phyloP scores from a whole-genome alignment of 2,797 vertebrate species.

The Merluccius polli region DNA sequence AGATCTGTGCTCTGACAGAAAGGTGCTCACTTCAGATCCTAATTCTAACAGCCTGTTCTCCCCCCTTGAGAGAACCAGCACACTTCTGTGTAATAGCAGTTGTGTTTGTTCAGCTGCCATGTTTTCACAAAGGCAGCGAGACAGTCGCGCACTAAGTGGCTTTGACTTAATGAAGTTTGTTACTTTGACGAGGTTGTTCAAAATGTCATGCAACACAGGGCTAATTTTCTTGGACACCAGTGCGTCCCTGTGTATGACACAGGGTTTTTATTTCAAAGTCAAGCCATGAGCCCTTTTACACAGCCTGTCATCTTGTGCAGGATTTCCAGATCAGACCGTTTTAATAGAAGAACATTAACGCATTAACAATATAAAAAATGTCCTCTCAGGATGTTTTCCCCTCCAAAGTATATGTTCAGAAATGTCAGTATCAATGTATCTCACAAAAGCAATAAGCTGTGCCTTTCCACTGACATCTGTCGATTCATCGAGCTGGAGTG shows the following conservation, averaged over 20 bases:
- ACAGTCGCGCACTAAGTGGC: neutral
- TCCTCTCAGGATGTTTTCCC: too few relatives aligned
- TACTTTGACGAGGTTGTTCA: neutral
- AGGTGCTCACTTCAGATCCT: neutral
- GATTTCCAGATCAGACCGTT: neutral
- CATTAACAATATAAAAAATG: neutral
- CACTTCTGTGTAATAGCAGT: neutral
- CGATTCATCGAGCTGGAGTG: neutral
- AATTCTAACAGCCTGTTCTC: neutral
- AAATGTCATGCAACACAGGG: neutral
- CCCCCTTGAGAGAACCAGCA: neutral
- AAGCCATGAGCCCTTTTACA: neutral
- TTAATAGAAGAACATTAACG: too few relatives aligned
- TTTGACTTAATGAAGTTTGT: neutral
- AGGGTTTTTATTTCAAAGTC: too few relatives aligned
- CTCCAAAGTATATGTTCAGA: neutral
- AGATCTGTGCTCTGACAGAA: neutral
- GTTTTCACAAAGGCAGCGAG: neutral
- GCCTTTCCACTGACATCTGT: neutral
- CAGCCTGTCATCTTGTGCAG: conserved; percentile 10
- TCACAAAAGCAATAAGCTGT: too few relatives aligned
- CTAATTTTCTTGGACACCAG: conserved; percentile 2
- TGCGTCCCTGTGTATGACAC: too few relatives aligned
- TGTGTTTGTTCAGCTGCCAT: neutral
- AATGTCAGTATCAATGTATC: neutral